Conservation (phyloP, 2,888 invertebrate species). For the Hesperia comma region DNA sequence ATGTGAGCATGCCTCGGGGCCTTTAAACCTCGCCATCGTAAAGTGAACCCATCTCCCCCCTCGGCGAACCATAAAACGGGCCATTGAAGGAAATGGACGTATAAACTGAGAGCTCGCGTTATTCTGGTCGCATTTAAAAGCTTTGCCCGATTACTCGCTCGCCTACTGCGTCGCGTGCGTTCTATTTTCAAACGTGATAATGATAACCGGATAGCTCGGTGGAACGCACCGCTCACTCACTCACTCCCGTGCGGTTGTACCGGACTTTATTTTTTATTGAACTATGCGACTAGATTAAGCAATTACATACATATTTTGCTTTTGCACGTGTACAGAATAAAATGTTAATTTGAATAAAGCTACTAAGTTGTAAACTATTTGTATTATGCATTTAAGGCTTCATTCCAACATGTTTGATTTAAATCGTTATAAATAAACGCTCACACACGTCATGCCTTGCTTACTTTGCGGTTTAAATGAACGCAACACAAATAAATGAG, state of each 20-base stretch:
- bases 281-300: constrained; percentile 7
- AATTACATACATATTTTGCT: constrained; percentile 4
- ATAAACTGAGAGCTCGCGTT: constrained; percentile 63
- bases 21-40: constrained; percentile 72
- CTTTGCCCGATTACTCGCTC: constrained; percentile 78
- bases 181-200: constrained; percentile 82
- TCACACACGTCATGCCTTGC: too few species aligned
- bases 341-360: not conserved
- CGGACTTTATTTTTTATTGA: constrained; percentile 7
- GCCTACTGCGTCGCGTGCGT: constrained; percentile 80
- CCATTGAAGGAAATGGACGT: constrained; percentile 69
- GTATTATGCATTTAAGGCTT: too few species aligned
- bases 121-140: constrained; percentile 67
- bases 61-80: constrained; percentile 64
- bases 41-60: constrained; percentile 62
- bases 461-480: too few species aligned
- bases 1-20: constrained; percentile 78
- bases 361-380: not conserved
- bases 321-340: not conserved
- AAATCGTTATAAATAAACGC: too few species aligned
- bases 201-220: constrained; percentile 74
- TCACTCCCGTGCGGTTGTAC: not conserved
- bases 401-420: too few species aligned
- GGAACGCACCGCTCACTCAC: constrained; percentile 42
- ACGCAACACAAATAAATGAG: too few species aligned